phyloP scores from a whole-genome alignment of 2,113 vertebrate species.

The Rhinichthys klamathensis region DNA sequence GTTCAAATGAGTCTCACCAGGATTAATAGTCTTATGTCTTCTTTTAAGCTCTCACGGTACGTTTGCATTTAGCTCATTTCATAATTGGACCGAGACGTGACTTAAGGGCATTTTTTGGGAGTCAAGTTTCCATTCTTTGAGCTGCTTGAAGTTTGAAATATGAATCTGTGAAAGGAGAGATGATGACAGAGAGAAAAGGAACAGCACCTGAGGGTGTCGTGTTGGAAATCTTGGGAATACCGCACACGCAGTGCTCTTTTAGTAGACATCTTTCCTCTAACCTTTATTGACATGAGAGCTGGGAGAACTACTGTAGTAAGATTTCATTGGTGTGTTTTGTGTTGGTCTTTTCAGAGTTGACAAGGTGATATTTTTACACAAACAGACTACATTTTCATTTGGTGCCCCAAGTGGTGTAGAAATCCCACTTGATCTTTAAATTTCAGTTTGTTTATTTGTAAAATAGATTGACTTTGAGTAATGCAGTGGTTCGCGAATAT shows the following conservation, averaged over 20 bases:
- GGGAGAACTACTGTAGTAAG: neutral
- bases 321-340: neutral
- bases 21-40: conserved; percentile 38
- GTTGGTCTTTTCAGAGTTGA: neutral
- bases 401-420: neutral
- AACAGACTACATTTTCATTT: neutral
- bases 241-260: neutral
- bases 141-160: conserved; percentile 64
- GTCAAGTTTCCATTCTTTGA: conserved; percentile 60
- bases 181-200: conserved; percentile 52
- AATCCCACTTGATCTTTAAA: neutral
- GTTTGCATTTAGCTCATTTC: neutral
- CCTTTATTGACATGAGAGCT: neutral
- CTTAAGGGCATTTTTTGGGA: conserved; percentile 62
- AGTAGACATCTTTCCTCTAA: neutral
- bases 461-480: neutral
- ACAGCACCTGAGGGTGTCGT: conserved; percentile 32
- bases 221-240: conserved; percentile 64
- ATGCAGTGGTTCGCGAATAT: neutral
- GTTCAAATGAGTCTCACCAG: neutral
- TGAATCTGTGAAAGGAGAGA: conserved; percentile 65
- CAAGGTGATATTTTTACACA: neutral
- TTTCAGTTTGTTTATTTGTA: neutral
- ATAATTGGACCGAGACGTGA: conserved; percentile 60
- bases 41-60: conserved; percentile 37